phyloP scores from a whole-genome alignment of 2,797 vertebrate genomes.

The Pipistrellus pygmaeus region DNA sequence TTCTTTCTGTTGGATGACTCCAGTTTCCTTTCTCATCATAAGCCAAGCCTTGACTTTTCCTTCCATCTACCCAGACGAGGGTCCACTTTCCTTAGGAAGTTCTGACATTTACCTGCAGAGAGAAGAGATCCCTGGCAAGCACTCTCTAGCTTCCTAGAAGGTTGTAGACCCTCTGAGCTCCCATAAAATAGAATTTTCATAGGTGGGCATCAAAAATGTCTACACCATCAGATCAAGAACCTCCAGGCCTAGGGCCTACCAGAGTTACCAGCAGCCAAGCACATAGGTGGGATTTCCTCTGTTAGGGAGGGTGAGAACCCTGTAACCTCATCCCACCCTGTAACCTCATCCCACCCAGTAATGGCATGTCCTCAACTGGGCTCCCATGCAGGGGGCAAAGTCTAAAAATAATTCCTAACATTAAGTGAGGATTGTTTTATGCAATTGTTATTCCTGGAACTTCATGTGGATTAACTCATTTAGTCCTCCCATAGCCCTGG shows the following conservation, averaged over 20 bases:
- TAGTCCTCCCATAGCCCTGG: background rate
- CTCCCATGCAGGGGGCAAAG: background rate
- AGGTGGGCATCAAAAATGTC: background rate
- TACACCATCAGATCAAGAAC: background rate
- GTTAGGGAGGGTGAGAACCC: background rate
- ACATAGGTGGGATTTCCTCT: background rate
- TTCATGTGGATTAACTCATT: background rate
- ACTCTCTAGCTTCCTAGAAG: background rate
- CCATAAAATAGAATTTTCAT: background rate
- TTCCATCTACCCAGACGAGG: background rate
- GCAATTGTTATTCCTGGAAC: background rate
- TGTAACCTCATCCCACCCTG: background rate
- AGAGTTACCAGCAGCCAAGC: background rate
- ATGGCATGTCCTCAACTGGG: background rate
- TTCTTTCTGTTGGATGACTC: background rate
- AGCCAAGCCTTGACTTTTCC: background rate
- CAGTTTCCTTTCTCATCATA: background rate
- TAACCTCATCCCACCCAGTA: background rate
- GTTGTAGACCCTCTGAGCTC: background rate
- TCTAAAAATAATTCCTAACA: background rate
- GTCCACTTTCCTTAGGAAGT: background rate
- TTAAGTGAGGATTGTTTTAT: background rate
- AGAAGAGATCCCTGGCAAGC: background rate
- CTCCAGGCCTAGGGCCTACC: background rate
- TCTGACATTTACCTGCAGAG: background rate